A percentile compares a stretch with the other conserved stretches of the same genome.
Evolutionary conservation across 2,888 invertebrate species (phyloP).

Genomic region (Plemyria rubiginata): DNA sequence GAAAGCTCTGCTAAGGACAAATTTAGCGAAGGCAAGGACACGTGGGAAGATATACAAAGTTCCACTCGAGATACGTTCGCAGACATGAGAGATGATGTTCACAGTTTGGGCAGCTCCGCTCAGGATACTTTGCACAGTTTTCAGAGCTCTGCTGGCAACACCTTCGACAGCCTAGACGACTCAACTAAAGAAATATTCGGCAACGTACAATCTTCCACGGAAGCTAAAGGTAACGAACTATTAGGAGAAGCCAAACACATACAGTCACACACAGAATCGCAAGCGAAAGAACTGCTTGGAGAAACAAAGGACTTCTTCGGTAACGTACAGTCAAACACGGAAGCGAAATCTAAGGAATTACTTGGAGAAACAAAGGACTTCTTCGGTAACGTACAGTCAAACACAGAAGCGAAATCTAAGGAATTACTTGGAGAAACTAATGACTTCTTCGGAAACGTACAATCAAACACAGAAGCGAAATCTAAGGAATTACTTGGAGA

Average conservation of each 20-base stretch:
- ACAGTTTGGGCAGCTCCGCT: constrained; percentile 70
- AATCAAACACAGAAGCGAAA: constrained; percentile 52
- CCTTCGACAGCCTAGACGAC: constrained; percentile 78
- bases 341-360: neutral
- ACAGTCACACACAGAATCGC: neutral
- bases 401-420: neutral
- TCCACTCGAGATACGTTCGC: constrained; percentile 77
- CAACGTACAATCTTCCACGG: constrained; percentile 59
- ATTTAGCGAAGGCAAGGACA: constrained; percentile 67
- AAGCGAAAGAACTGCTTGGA: neutral
- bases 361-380: neutral
- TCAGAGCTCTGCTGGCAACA: constrained; percentile 80
- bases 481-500: constrained; percentile 60
- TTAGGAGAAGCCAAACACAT: constrained; percentile 53
- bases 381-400: constrained; percentile 1
- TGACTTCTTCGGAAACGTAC: constrained; percentile 2
- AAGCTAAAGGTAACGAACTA: constrained; percentile 62
- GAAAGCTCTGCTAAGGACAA: constrained; percentile 80
- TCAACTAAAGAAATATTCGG: constrained; percentile 67
- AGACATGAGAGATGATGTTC: constrained; percentile 70
- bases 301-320: constrained; percentile 1
- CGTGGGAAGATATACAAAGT: constrained; percentile 76
- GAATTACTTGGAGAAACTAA: neutral
- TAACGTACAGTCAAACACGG: constrained; percentile 1
- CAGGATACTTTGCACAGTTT: constrained; percentile 79